A percentile compares a stretch with the other conserved stretches of the same genome.
Evolutionary conservation across 2,113 vertebrate species (phyloP).

Genomic region (Seriola dumerili): DNA sequence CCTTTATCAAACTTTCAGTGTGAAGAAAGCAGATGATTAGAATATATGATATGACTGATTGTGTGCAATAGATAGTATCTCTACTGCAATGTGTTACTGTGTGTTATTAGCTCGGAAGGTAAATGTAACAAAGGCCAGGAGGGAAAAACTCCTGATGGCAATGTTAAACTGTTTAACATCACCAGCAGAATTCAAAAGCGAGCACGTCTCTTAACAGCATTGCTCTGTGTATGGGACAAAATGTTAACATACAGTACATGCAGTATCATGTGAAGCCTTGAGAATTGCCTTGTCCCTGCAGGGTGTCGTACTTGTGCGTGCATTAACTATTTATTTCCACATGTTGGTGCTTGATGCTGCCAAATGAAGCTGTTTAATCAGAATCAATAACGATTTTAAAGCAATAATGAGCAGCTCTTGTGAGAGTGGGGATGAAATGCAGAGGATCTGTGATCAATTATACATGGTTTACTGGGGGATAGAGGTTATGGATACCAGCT

Average conservation of each 20-base stretch:
- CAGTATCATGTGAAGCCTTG: constrained; percentile 5
- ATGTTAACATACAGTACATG: constrained; percentile 12
- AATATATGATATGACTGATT: neutral
- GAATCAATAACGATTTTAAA: constrained; percentile 60
- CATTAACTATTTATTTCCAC: constrained; percentile 57
- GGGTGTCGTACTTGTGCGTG: constrained; percentile 27
- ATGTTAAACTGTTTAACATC: constrained; percentile 9
- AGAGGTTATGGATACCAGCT: neutral
- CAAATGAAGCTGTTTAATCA: constrained; percentile 53
- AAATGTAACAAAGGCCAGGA: neutral
- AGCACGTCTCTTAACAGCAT: neutral
- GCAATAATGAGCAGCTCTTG: constrained; percentile 36
- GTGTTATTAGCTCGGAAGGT: too few species aligned
- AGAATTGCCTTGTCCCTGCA: constrained; percentile 10
- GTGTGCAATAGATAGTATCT: neutral
- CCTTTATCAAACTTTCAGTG: neutral
- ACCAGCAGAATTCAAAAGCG: neutral
- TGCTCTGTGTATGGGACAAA: constrained; percentile 13
- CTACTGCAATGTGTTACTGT: neutral
- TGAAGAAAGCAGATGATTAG: neutral
- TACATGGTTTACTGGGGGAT: constrained; percentile 27
- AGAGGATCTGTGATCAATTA: constrained; percentile 54
- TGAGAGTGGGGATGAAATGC: constrained; percentile 41
- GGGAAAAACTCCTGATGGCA: neutral
- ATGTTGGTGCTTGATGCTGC: constrained; percentile 24